phyloP scores from a whole-genome alignment of 2,888 invertebrate genomes.

The Eupeodes luniger region DNA sequence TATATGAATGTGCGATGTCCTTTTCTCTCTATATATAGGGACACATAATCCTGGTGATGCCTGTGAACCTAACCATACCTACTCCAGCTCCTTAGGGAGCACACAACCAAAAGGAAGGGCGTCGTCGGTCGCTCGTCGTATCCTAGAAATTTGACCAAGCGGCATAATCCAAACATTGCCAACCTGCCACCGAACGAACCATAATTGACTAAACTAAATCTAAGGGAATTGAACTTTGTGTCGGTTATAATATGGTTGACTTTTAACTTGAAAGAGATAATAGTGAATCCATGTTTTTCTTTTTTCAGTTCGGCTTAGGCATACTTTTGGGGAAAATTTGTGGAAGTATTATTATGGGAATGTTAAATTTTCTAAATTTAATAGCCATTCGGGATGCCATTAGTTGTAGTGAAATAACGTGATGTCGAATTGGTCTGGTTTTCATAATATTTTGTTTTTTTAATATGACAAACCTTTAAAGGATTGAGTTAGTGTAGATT shows the following conservation, averaged over 20 bases:
- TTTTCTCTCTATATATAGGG: background rate
- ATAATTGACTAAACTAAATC: constrained; percentile 43
- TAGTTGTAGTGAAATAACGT: background rate
- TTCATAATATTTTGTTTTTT: background rate
- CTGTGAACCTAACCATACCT: background rate
- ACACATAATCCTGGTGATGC: background rate
- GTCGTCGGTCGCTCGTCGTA: background rate
- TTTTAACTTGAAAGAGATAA: constrained; percentile 34
- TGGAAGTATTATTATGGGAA: background rate
- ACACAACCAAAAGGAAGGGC: constrained; percentile 11
- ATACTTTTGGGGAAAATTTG: background rate
- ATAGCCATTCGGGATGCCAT: background rate
- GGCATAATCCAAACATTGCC: constrained; percentile 43
- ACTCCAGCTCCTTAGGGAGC: constrained; percentile 9
- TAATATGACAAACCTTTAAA: background rate
- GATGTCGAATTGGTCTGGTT: background rate
- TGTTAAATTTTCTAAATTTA: constrained; percentile 1
- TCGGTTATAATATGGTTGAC: constrained; percentile 11
- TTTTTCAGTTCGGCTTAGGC: background rate
- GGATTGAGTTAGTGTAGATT: too few species aligned
- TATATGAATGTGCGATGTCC: background rate
- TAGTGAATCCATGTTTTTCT: background rate
- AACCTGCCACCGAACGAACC: constrained; percentile 40
- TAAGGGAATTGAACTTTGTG: constrained; percentile 38
- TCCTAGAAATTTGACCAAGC: constrained; percentile 60